These are phyloP conservation scores for Heterocephalus glaber DNA, from an alignment of 2,113 vertebrate genomes.

Conservation along the genomic window DNA sequence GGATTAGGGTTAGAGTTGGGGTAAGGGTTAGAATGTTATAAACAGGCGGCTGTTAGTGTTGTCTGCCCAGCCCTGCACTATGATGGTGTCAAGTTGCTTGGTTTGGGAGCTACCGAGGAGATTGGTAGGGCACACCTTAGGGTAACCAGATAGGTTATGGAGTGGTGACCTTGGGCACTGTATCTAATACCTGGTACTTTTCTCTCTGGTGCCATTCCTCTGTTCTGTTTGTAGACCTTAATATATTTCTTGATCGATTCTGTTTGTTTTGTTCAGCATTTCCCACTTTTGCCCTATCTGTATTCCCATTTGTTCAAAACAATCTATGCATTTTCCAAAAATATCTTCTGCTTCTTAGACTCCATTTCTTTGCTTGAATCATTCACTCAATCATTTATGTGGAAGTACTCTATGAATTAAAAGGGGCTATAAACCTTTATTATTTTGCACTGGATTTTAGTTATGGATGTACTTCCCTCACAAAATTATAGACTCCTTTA, in stretches of 20 bases:
- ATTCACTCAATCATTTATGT: constrained; percentile 30
- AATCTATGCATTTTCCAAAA: constrained; percentile 5
- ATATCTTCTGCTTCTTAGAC: background rate
- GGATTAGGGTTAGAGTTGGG: background rate
- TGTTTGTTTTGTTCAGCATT: background rate
- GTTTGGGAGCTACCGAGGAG: background rate
- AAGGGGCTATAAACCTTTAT: constrained; percentile 51
- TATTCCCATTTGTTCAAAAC: background rate
- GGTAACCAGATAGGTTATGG: background rate
- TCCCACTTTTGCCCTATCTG: background rate
- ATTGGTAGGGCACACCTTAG: background rate
- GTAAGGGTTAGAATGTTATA: background rate
- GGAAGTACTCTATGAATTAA: constrained; percentile 44
- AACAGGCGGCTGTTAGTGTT: background rate
- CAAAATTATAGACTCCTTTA: constrained; percentile 49
- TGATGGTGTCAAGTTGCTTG: background rate
- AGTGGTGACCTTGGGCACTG: background rate
- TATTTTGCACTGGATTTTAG: constrained; percentile 45
- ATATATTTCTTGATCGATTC: background rate
- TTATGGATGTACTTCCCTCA: constrained; percentile 17
- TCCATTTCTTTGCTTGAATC: constrained; percentile 23
- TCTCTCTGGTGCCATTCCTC: background rate
- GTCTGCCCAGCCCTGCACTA: background rate
- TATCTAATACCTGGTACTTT: background rate
- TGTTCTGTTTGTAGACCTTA: background rate